Evolutionary conservation across 1,140 invertebrate genomes (phyloP).

Genomic region (Argopecten irradians): DNA sequence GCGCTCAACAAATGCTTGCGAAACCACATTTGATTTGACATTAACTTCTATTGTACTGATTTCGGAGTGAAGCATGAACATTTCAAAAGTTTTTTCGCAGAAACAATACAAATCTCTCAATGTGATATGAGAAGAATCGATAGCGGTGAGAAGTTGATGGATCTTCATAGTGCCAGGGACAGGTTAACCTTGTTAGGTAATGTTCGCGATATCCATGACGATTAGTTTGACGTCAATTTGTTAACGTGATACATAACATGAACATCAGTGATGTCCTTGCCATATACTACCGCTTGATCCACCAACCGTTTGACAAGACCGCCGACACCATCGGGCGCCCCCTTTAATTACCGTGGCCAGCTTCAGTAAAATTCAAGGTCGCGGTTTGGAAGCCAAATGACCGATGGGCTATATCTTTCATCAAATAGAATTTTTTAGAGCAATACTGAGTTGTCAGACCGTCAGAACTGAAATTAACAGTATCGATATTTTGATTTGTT

Average conservation of each 20-base stretch:
- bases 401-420: not conserved
- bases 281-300: conserved; percentile 37
- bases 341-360: conserved; percentile 78
- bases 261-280: conserved; percentile 41
- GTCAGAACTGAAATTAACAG: conserved; percentile 57
- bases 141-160: conserved; percentile 38
- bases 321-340: conserved; percentile 76
- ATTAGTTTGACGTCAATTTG: conserved; percentile 18
- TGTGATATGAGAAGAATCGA: not conserved
- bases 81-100: not conserved
- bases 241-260: conserved; percentile 29
- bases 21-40: not conserved
- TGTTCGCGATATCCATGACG: not conserved
- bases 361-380: conserved; percentile 76
- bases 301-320: conserved; percentile 73
- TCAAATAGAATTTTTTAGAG: conserved; percentile 46
- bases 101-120: not conserved
- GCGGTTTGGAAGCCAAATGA: conserved; percentile 29
- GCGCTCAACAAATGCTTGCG: not conserved
- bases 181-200: not conserved
- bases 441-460: conserved; percentile 56
- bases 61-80: not conserved
- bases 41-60: not conserved
- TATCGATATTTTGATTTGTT: conserved; percentile 42
- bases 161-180: conserved; percentile 45